Conservation (phyloP, 2,888 invertebrate species). For the Agapostemon virescens region DNA sequence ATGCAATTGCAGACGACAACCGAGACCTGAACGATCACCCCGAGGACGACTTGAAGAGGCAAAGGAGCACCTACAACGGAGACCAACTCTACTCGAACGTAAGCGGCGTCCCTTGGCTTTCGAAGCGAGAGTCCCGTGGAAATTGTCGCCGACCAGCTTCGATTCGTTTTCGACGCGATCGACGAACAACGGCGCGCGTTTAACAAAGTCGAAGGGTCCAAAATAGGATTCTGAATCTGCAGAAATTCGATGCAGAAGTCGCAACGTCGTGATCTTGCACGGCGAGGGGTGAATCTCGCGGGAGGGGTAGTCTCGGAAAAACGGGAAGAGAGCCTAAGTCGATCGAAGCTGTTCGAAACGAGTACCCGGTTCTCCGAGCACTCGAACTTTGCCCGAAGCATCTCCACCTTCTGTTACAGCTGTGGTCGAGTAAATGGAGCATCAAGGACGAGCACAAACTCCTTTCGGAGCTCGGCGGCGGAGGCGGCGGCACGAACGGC, state of each 20-base stretch:
- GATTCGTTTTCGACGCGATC: too few relatives aligned
- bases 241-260: too few relatives aligned
- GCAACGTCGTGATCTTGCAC: neutral
- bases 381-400: conserved; percentile 62
- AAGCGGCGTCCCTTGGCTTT: conserved; percentile 82
- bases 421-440: conserved; percentile 94
- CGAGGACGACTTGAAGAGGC: conserved; percentile 93
- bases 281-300: too few relatives aligned
- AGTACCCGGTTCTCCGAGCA: conserved; percentile 39
- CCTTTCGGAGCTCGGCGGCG: conserved; percentile 87
- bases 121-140: too few relatives aligned
- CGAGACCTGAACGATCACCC: conserved; percentile 93
- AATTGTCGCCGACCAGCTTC: too few relatives aligned
- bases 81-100: conserved; percentile 95
- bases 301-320: neutral
- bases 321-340: conserved; percentile 41
- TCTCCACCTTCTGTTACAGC: conserved; percentile 80
- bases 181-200: too few relatives aligned
- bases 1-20: conserved; percentile 87
- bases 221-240: too few relatives aligned
- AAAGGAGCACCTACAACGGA: conserved; percentile 92
- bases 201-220: too few relatives aligned
- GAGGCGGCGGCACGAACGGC: conserved; percentile 78
- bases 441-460: conserved; percentile 95
- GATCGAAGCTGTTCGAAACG: conserved; percentile 47